Base-by-base conservation (phyloP, 2,797 vertebrate genomes). In the Caiman crocodilus region DNA sequence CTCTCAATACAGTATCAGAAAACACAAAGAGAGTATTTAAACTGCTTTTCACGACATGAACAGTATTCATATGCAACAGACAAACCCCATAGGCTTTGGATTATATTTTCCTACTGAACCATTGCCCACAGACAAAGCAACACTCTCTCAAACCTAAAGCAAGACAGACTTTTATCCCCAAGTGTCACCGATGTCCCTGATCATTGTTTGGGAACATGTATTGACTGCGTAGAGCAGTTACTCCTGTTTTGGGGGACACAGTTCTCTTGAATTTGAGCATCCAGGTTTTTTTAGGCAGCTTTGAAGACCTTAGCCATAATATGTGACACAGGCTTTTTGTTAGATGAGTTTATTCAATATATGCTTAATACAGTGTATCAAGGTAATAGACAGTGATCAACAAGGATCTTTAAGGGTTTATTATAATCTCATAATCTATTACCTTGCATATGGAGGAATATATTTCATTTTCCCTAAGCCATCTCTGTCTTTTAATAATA, bases 231-330 rank as follows among this genome's bases (percentile, higher is more conserved):
- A 18, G 28, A 32, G 30, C 17, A 1, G 0, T 13, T 76, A 61
- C 50, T 10, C 59, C 28, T 83, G 42, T 30, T 1, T 0, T 8
- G 61, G 77, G 74, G 50, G 10, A 3, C 0, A 0, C 32, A 69
- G 73, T 42, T 74, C 58, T 83, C 32, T 26, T 32, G 28, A 35
- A 15, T 20, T 79, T 16, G 26, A 58, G 35, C 56, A 56, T 28
- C 13, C 57, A 79, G 21, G 65, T 7, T 50, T 87, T 59, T 35
- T 50, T 50, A 50, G 42, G 42, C 42, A 50, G 42, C 42, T 50
- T 50, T 50, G 42, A 50, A 50, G 10, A 50, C 42, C 42, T 50
- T 10, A 50, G 42, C 42, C 42, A 50, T 50, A 50, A 50, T 50
- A 50, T 50, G 42, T 50, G 42, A 50, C 42, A 50, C 42, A 7